Base-by-base conservation (phyloP, 2,888 invertebrate genomes). In the Erebia aethiops region DNA sequence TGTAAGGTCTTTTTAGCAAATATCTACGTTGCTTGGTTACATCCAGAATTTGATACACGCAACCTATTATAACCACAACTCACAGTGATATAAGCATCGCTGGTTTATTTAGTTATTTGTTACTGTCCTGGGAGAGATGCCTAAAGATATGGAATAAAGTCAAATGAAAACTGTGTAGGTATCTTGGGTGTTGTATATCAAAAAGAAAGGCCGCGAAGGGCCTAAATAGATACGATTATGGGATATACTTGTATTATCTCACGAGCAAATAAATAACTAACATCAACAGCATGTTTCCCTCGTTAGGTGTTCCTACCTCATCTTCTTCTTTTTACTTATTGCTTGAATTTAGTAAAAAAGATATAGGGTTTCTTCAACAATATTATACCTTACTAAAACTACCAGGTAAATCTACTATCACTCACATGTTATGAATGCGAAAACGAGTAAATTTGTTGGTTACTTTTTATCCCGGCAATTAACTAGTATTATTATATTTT, bases 161-260 rank as follows among this genome's bases (percentile, higher is more conserved):
- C 2, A 52, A 8, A 7, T 9, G 9, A 52, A 52, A 52, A 7
- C 51, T 14, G 13, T 5, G 7, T 0, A 52, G n/a, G 16, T 52
- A 16, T n/a, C 51, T 16, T 61, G 18, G 11, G 16, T 43, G 7
- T 61, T 61, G 43, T 61, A 18, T 61, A 43, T 61, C 61, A 61
- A 13, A 1, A 11, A 9, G 1, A 70, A 66, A 67, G 57, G 69
- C 69, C 63, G 21, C 67, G 46, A 72, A 73, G 71, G 76, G 67
- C 65, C 74, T 66, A 71, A 71, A 67, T 71, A 70, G 68, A 74
- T 41, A 70, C 62, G 70, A 73, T 73, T 75, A 73, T 73, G 66
- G 71, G 60, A 69, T 66, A 73, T 70, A 57, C 72, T 62, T 73
- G 71, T 74, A 72, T 74, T 74, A 72, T 71, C 73, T 71, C 61